Conservation (phyloP, 1,140 invertebrate genomes). For the Pinna nobilis region DNA sequence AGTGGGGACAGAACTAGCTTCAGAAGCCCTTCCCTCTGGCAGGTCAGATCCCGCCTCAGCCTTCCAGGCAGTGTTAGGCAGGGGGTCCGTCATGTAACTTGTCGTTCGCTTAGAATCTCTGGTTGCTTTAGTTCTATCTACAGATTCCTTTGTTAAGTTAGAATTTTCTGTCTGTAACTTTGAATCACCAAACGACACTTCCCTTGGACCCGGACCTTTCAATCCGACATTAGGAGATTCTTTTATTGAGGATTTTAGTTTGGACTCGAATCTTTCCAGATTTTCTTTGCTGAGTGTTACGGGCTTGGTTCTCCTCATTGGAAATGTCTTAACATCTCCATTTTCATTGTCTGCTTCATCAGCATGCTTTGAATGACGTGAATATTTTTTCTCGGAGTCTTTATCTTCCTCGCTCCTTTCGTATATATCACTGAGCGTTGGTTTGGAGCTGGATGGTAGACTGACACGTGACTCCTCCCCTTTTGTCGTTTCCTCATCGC, state of each 20-base stretch:
- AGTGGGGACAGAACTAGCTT: conserved; percentile 64
- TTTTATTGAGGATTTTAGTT: conserved; percentile 39
- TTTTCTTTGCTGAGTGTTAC: conserved; percentile 36
- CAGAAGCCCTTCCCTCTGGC: conserved; percentile 57
- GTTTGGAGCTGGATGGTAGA: conserved; percentile 51
- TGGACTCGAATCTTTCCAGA: conserved; percentile 37
- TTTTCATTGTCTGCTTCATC: background rate
- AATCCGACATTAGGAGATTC: conserved; percentile 30
- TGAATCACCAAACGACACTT: conserved; percentile 61
- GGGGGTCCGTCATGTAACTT: conserved; percentile 17
- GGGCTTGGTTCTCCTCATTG: conserved; percentile 17
- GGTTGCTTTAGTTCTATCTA: conserved; percentile 24
- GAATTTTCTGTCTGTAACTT: conserved; percentile 7
- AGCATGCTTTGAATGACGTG: conserved; percentile 2
- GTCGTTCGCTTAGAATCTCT: conserved; percentile 37
- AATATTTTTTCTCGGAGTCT: conserved; percentile 44
- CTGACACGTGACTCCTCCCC: conserved; percentile 44
- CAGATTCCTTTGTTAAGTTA: background rate
- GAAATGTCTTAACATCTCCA: conserved; percentile 4
- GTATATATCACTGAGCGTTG: conserved; percentile 68
- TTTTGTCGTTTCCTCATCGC: conserved; percentile 46
- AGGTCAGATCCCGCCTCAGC: conserved; percentile 60
- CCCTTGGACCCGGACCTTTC: conserved; percentile 21
- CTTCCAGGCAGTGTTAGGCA: conserved; percentile 53
- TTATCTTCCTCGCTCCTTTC: conserved; percentile 63